Base-by-base conservation (phyloP, 2,888 invertebrate species). In the Dilophus febrilis region DNA sequence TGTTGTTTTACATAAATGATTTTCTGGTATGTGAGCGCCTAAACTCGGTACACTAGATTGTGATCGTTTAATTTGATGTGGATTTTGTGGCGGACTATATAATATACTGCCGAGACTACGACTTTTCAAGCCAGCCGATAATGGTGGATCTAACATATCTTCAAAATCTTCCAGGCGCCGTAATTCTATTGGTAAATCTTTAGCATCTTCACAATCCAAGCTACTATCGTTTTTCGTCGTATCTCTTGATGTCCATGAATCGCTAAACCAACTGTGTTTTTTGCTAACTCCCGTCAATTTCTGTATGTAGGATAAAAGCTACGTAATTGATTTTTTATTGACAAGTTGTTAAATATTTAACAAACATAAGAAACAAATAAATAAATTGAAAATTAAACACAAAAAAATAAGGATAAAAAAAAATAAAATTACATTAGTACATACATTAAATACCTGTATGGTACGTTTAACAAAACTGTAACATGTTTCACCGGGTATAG, bases 381-480 rank as follows among this genome's bases (percentile, higher is more conserved):
- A n/a, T n/a, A n/a, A n/a, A n/a, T n/a, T 8, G 11, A 13, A 29
- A 38, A 39, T 27, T 2, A 19, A n/a, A n/a, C 44, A 22, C 35
- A 28, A 33, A 17, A 22, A 30, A 17, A 26, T 29, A 35, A 14
- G 17, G n/a, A 8, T 14, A 5, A 18, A 4, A 17, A 34, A n/a
- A n/a, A 2, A 22, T 22, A 5, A 22, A n/a, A 6, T 34, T 12
- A n/a, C 11, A 22, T 2, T 2, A 19, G 5, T 12, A n/a, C n/a
- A n/a, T n/a, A 13, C 11, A 35, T 27, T 35, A 19, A 27, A 13
- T 57, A 74, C 74, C 64, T 76, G 81, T 37, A 91, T 71, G 11
- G 90, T 90, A 52, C 86, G 71, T 35, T 90, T 69, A 5, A 91
- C 87, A 58, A 91, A 91, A 51, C 88, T 88, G 62, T 91, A 91